These are phyloP conservation scores for Poeciliopsis prolifica DNA, from an alignment of 2,113 vertebrate species.

Conservation along the genomic window DNA sequence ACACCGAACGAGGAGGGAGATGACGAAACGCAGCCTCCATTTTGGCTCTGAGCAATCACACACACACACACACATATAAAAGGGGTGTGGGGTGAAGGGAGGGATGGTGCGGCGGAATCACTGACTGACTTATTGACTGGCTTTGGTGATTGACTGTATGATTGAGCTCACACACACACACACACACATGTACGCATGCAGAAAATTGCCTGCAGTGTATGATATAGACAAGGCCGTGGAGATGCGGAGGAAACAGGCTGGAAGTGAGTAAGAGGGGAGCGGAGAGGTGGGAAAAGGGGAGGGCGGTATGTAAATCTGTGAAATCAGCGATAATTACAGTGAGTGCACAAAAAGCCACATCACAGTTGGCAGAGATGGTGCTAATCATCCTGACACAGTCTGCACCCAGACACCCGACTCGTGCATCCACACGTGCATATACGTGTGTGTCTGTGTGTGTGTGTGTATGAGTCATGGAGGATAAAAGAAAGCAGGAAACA, in stretches of 20 bases:
- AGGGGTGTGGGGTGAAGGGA: background rate
- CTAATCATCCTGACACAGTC: constrained; percentile 78
- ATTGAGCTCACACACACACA: constrained; percentile 25
- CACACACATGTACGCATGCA: constrained; percentile 5
- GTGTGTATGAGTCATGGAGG: constrained; percentile 22
- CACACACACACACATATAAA: background rate
- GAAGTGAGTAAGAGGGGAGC: constrained; percentile 72
- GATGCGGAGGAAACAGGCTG: constrained; percentile 51
- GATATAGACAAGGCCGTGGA: constrained; percentile 24
- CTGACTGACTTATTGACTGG: constrained; percentile 22
- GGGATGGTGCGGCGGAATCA: background rate
- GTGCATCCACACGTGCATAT: constrained; percentile 2
- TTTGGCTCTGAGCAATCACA: constrained; percentile 56
- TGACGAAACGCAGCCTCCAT: constrained; percentile 69
- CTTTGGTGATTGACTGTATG: constrained; percentile 32
- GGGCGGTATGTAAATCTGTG: constrained; percentile 78
- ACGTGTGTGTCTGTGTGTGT: constrained; percentile 12
- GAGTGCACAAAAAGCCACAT: constrained; percentile 81
- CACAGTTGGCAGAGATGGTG: constrained; percentile 79
- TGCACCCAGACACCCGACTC: constrained; percentile 61
- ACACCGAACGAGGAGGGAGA: constrained; percentile 54
- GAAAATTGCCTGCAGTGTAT: constrained; percentile 18
- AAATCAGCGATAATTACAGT: constrained; percentile 82
- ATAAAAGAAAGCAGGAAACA: constrained; percentile 11
- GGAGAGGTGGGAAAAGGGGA: constrained; percentile 67